Evolutionary conservation across 2,888 invertebrate species (phyloP).

Genomic region (Cancer borealis): DNA sequence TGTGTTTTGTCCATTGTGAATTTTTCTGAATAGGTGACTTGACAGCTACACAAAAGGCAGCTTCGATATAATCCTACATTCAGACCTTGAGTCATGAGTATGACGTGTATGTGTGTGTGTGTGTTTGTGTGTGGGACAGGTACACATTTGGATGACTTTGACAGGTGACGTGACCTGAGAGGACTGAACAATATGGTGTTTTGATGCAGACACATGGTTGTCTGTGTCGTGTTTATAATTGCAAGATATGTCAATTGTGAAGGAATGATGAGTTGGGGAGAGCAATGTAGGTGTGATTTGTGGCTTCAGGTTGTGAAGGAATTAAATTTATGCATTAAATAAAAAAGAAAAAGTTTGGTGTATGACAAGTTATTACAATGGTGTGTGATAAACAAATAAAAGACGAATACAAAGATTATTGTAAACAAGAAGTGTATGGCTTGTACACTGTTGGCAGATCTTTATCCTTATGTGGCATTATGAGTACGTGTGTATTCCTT

Average conservation of each 20-base stretch:
- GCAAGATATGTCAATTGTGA: background rate
- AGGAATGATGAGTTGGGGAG: background rate
- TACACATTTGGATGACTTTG: background rate
- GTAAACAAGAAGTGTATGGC: background rate
- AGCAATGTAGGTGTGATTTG: background rate
- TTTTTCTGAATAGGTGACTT: background rate
- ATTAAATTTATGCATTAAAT: background rate
- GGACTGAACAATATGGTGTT: background rate
- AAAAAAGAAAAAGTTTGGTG: background rate
- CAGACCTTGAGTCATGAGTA: background rate
- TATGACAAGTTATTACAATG: background rate
- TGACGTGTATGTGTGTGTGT: background rate
- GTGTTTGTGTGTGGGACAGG: background rate
- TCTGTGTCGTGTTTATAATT: background rate
- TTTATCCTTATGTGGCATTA: too few species aligned
- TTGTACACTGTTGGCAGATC: too few species aligned
- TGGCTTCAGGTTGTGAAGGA: too few species aligned
- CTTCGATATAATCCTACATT: background rate
- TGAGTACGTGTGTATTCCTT: background rate
- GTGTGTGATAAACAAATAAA: background rate
- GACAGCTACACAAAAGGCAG: background rate
- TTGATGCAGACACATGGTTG: background rate
- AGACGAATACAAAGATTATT: background rate
- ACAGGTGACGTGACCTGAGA: background rate
- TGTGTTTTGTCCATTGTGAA: slow-evolving; percentile 36